A percentile compares a stretch with the other conserved stretches of the same genome.
Evolutionary conservation across 2,113 vertebrate species (phyloP).

Genomic region (Oreochromis spilurus): DNA sequence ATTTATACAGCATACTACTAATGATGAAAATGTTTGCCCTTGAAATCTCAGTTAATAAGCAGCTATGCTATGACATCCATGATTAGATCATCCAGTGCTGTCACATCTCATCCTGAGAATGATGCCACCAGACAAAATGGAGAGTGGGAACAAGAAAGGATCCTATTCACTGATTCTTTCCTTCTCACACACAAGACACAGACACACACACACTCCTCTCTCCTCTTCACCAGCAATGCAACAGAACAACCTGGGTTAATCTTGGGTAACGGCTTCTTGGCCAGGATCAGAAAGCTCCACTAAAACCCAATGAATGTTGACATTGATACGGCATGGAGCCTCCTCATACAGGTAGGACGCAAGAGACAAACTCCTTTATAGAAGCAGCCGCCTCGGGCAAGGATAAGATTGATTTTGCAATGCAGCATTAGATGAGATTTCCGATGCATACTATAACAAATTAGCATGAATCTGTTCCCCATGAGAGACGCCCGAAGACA

Average conservation of each 20-base stretch:
- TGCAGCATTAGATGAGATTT: constrained; percentile 56
- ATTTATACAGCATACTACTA: constrained; percentile 27
- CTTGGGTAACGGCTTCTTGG: constrained; percentile 52
- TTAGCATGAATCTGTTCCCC: constrained; percentile 59
- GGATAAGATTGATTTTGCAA: constrained; percentile 57
- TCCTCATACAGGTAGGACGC: constrained; percentile 49
- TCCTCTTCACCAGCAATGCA: constrained; percentile 28
- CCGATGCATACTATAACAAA: constrained; percentile 54
- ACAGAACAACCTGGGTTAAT: constrained; percentile 48
- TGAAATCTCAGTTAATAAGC: constrained; percentile 70
- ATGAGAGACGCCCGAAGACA: constrained; percentile 34
- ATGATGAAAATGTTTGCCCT: constrained; percentile 67
- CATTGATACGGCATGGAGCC: constrained; percentile 35
- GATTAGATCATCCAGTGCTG: constrained; percentile 65
- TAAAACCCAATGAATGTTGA: constrained; percentile 52
- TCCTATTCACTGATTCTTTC: constrained; percentile 6
- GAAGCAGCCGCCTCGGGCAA: constrained; percentile 42
- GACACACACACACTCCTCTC: not conserved
- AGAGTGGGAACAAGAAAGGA: constrained; percentile 26
- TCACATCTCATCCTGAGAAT: constrained; percentile 60
- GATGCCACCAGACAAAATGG: constrained; percentile 58
- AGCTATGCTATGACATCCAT: constrained; percentile 60
- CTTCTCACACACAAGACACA: not conserved
- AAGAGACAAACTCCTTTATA: constrained; percentile 44
- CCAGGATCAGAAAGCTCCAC: constrained; percentile 44